These are phyloP conservation scores for Allygus modestus DNA, from an alignment of 2,888 invertebrate genomes.

Conservation along the genomic window DNA sequence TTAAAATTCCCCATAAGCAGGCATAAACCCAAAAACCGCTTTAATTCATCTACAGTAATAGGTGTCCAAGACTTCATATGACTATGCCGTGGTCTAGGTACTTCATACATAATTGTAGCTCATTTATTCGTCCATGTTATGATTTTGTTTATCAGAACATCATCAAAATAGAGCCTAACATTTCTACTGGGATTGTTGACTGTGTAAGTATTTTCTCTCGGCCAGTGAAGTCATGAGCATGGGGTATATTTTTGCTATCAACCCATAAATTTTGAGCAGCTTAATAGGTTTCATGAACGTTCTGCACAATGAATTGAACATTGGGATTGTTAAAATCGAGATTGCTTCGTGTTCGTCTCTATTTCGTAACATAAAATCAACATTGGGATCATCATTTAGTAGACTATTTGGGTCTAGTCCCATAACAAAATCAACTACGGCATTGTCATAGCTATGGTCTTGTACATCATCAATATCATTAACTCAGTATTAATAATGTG, in stretches of 20 bases:
- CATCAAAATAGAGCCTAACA: conserved; percentile 15
- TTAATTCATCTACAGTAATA: conserved; percentile 14
- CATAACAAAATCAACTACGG: no score
- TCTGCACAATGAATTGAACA: background rate
- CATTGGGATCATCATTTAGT: no score
- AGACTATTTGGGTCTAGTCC: no score
- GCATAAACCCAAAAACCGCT: conserved; percentile 45
- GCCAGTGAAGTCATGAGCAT: background rate
- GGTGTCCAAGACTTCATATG: conserved; percentile 32
- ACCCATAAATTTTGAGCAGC: background rate
- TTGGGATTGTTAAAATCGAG: background rate
- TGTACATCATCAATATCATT: no score
- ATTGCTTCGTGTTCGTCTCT: background rate
- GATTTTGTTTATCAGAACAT: conserved; percentile 25
- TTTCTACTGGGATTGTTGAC: conserved; percentile 17
- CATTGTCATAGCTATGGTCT: no score
- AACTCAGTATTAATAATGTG: no score
- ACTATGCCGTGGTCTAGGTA: background rate
- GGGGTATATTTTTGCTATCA: conserved; percentile 13
- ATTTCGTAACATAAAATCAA: background rate
- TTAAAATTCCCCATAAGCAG: conserved; percentile 55
- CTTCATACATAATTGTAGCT: background rate
- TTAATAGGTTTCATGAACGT: background rate
- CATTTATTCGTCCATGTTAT: conserved; percentile 19
- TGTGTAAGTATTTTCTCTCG: conserved; percentile 23